Percentiles rank a stretch among this genome's conserved stretches.
Conservation (phyloP, 2,113 vertebrate genomes). For the Monarcha castaneiventris region DNA sequence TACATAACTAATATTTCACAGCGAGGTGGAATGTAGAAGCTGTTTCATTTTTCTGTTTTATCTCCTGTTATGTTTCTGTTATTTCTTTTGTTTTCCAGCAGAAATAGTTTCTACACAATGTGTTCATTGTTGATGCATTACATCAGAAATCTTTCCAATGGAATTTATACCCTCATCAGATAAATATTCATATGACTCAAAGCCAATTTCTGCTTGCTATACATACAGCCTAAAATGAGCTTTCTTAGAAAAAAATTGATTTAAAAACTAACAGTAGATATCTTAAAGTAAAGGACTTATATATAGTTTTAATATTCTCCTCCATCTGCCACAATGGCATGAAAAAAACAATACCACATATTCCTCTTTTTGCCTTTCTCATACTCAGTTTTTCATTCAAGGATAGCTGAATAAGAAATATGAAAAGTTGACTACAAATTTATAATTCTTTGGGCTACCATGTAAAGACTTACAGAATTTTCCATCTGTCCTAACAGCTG, state of each 20-base stretch:
- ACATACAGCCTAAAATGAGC: not conserved
- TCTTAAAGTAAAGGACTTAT: not conserved
- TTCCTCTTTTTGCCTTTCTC: not conserved
- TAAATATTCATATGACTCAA: not conserved
- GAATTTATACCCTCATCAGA: not conserved
- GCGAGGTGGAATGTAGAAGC: not conserved
- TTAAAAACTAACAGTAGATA: not conserved
- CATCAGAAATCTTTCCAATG: not conserved
- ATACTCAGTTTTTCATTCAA: not conserved
- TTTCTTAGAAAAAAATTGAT: not conserved
- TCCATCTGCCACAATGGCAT: not conserved
- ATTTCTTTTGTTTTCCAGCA: not conserved
- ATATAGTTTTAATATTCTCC: not conserved
- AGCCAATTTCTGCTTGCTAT: not conserved
- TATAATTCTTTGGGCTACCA: not conserved
- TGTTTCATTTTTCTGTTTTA: not conserved
- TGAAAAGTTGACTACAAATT: not conserved
- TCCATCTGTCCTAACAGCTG: slow-evolving; percentile 19
- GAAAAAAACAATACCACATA: not conserved
- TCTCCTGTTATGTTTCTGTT: not conserved
- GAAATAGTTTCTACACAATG: not conserved
- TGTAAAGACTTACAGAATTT: not conserved
- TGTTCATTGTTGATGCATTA: not conserved
- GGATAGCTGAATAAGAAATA: not conserved
- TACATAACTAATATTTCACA: not conserved